Conservation (phyloP, 2,113 vertebrate species). For the Perognathus longimembris region DNA sequence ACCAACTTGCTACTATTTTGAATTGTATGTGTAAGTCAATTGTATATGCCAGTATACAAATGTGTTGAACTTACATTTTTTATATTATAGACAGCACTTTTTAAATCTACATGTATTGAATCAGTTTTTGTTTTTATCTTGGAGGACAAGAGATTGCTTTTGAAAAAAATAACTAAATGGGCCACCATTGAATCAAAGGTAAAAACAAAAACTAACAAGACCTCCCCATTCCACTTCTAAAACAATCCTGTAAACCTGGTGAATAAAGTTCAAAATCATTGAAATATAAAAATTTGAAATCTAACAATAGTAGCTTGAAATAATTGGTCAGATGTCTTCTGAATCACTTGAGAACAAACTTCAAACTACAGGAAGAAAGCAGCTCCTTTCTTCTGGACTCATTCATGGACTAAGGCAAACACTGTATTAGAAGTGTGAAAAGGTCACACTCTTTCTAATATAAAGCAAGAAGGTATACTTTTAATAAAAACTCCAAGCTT, state of each 20-base stretch:
- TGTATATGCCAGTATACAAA: neutral
- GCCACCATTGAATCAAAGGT: neutral
- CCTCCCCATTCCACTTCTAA: neutral
- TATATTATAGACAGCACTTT: neutral
- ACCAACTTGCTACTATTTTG: neutral
- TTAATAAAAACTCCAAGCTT: slow-evolving; percentile 76
- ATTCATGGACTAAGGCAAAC: slow-evolving; percentile 20
- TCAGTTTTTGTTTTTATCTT: neutral
- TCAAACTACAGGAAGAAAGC: neutral
- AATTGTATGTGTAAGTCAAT: neutral
- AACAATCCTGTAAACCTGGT: neutral
- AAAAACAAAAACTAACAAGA: neutral
- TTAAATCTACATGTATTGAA: neutral
- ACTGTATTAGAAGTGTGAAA: slow-evolving; percentile 42
- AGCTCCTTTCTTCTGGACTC: neutral
- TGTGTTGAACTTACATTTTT: neutral
- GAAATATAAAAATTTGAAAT: neutral
- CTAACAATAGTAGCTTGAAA: neutral
- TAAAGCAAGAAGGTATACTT: slow-evolving; percentile 63
- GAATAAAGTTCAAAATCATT: neutral
- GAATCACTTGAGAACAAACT: neutral
- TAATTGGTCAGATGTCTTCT: slow-evolving; percentile 19
- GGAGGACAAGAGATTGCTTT: neutral
- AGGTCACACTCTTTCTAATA: neutral
- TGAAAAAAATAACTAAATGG: neutral